Conservation (phyloP, 1,140 invertebrate genomes). For the Leptinotarsa undecemlineata region DNA sequence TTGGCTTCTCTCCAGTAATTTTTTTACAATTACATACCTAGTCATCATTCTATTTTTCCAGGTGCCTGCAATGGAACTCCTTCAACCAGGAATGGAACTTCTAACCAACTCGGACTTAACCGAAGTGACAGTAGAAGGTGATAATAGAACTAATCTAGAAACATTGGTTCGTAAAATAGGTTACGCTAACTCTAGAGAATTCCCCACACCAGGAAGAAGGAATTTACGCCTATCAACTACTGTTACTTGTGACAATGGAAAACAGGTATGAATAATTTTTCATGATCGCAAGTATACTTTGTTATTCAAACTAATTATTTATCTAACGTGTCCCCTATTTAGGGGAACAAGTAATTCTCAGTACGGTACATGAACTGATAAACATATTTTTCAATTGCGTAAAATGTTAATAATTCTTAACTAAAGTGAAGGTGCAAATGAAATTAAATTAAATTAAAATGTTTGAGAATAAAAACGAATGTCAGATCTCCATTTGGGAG, state of each 20-base stretch:
- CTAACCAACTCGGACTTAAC: conserved; percentile 79
- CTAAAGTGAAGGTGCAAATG: no score
- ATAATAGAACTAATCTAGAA: conserved; percentile 87
- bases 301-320: no score
- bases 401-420: no score
- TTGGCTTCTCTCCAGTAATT: no score
- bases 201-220: conserved; percentile 88
- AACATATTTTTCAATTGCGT: no score
- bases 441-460: no score
- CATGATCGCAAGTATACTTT: no score
- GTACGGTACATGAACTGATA: no score
- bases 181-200: conserved; percentile 87
- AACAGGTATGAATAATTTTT: conserved; percentile 61
- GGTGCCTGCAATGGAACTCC: conserved; percentile 75
- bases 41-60: conserved; percentile 36
- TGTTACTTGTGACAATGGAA: conserved; percentile 74
- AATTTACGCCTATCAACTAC: conserved; percentile 84
- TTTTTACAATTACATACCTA: neutral
- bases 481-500: no score
- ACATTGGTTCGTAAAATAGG: conserved; percentile 83
- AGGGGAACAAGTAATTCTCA: no score
- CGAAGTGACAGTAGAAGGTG: conserved; percentile 88
- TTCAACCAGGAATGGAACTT: conserved; percentile 76
- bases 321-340: no score
- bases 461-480: no score